Conservation (phyloP, 1,140 invertebrate genomes). For the Aporrectodea caliginosa region DNA sequence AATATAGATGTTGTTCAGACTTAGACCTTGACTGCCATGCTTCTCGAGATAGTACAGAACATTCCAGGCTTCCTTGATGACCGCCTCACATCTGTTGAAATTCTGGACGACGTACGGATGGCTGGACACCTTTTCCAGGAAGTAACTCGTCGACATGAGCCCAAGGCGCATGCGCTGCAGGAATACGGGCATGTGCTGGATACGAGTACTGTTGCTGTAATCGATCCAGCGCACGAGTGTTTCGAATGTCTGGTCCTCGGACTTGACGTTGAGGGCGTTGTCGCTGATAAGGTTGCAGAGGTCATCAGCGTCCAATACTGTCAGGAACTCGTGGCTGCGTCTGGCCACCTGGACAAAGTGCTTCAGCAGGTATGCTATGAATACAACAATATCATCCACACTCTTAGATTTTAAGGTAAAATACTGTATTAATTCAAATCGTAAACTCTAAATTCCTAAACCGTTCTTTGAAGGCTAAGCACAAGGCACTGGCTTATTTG, state of each 20-base stretch:
- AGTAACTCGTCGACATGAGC: slow-evolving; percentile 72
- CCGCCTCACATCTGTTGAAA: slow-evolving; percentile 62
- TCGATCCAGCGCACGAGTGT: slow-evolving; percentile 56
- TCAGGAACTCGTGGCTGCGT: background rate
- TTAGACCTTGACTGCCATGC: slow-evolving; percentile 63
- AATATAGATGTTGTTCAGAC: slow-evolving; percentile 63
- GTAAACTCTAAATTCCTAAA: too few relatives aligned
- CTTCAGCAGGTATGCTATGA: background rate
- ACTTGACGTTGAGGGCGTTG: slow-evolving; percentile 57
- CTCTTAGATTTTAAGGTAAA: too few relatives aligned
- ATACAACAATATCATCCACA: background rate
- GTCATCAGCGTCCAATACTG: slow-evolving; percentile 20
- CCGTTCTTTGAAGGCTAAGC: too few relatives aligned
- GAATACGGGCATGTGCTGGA: slow-evolving; percentile 65
- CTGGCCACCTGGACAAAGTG: background rate
- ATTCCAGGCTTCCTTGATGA: slow-evolving; percentile 66
- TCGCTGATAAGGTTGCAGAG: slow-evolving; percentile 51
- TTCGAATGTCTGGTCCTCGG: slow-evolving; percentile 58
- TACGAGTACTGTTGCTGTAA: slow-evolving; percentile 56
- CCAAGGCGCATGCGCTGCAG: slow-evolving; percentile 76
- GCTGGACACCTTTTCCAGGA: slow-evolving; percentile 65
- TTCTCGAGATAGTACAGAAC: slow-evolving; percentile 68
- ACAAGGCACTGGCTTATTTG: too few relatives aligned
- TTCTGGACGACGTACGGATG: slow-evolving; percentile 62
- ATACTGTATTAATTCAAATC: too few relatives aligned